phyloP scores from a whole-genome alignment of 2,888 invertebrate species.

The Asteroscopus sphinx region DNA sequence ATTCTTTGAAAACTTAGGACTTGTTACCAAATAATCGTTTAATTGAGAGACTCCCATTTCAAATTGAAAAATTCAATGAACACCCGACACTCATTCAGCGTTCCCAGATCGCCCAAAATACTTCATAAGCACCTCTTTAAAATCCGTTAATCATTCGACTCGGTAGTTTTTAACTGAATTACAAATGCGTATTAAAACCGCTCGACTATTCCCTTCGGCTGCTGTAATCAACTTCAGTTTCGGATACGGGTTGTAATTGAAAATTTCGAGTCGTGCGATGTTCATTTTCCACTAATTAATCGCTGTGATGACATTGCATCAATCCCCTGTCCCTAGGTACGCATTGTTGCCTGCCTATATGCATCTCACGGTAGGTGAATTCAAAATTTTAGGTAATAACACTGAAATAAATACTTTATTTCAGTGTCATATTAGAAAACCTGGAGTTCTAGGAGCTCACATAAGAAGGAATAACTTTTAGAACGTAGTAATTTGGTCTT shows the following conservation, averaged over 20 bases:
- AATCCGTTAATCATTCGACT: constrained; percentile 60
- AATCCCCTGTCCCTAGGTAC: constrained; percentile 59
- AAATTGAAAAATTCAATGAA: constrained; percentile 16
- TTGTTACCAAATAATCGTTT: too few species aligned
- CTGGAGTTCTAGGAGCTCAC: too few species aligned
- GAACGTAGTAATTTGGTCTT: too few species aligned
- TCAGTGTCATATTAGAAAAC: constrained; percentile 16
- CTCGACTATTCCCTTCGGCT: constrained; percentile 75
- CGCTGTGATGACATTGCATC: constrained; percentile 83
- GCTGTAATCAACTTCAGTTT: constrained; percentile 77
- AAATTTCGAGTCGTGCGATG: constrained; percentile 84
- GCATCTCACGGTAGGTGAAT: constrained; percentile 45
- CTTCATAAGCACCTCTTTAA: constrained; percentile 47
- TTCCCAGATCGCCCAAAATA: constrained; percentile 37
- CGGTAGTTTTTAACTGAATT: constrained; percentile 77
- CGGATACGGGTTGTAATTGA: constrained; percentile 83
- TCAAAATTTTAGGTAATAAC: constrained; percentile 30
- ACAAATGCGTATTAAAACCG: constrained; percentile 69
- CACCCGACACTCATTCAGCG: constrained; percentile 9
- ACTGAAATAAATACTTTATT: too few species aligned
- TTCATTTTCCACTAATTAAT: constrained; percentile 90
- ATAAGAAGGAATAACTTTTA: too few species aligned
- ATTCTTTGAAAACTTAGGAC: too few species aligned
- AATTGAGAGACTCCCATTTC: too few species aligned
- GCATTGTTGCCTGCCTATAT: constrained; percentile 60